Evolutionary conservation across 2,888 invertebrate genomes (phyloP), one percentile per base, ranked within the genome.

Genomic region (Chymomyza procnemis): DNA sequence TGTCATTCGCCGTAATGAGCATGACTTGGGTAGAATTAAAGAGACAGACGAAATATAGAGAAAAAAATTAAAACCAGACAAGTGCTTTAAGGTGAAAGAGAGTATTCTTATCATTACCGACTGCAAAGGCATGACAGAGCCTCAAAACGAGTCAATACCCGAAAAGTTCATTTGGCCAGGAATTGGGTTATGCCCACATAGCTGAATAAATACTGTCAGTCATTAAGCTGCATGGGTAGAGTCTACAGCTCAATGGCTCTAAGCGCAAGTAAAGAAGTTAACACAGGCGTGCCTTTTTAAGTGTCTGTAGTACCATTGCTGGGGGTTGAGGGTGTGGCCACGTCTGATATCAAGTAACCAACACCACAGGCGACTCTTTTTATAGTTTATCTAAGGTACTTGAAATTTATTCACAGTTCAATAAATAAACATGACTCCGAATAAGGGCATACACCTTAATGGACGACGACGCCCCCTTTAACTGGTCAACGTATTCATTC

Each of bases 91-190:
- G 8, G 26, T 26, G 26, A 30, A 59, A 26, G 66, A 30, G 61
- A 26, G 66, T 59, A 67, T 74, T 70, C 70, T 79, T 73, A 69
- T 71, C 70, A 67, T 74, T 66, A 74, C 61, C n/a, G 14, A 2
- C 34, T 34, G 34, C 9, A 34, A 9, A 34, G 34, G 16, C 6
- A 34, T 9, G 9, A 9, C 5, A 41, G n/a, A n/a, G n/a, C 34
- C 34, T 12, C 34, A 41, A 30, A 41, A 18, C 63, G 66, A 80
- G 80, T 85, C 80, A 81, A 85, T 80, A 81, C 85, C 73, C 83
- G 73, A 80, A 80, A 85, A 81, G 85, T 80, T 73, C 75, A 81
- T 85, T 83, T 78, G 76, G 80, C 75, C 74, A 67, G 69, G 83
- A 81, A 81, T 80, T 85, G 76, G 85, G 81, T 85, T 81, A 78